Percentiles rank a stretch among this genome's conserved stretches.
Conservation (phyloP, 2,888 invertebrate species). For the Chalcosyrphus nemorum region DNA sequence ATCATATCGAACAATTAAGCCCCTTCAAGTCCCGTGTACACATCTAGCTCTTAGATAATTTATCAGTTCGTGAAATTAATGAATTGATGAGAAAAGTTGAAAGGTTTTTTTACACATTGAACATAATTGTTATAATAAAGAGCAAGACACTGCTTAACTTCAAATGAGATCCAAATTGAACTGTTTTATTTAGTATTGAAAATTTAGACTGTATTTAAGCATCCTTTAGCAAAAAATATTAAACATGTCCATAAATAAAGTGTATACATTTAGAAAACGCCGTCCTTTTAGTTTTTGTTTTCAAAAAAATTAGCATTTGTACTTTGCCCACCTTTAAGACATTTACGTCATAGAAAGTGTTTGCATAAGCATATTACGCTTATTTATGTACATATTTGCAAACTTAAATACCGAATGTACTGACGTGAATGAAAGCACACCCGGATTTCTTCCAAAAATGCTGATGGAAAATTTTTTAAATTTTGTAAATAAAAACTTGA, state of each 20-base stretch:
- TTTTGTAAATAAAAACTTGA: not conserved
- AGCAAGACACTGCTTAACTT: no score
- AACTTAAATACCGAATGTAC: not conserved
- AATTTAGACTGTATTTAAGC: no score
- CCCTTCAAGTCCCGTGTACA: not conserved
- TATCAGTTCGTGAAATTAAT: not conserved
- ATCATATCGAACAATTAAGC: not conserved
- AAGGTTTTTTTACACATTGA: no score
- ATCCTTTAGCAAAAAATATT: no score
- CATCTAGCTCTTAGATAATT: not conserved
- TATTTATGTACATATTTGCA: not conserved
- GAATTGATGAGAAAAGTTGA: not conserved
- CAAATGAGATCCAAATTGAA: no score
- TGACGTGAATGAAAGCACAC: not conserved
- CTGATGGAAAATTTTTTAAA: not conserved
- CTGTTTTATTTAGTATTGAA: no score
- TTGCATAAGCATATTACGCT: not conserved
- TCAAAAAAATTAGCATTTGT: not conserved
- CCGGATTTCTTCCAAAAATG: not conserved
- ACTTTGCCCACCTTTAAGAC: not conserved
- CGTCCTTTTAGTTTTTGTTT: not conserved
- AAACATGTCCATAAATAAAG: no score
- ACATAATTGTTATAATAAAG: no score
- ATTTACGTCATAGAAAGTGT: not conserved
- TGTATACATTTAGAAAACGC: not conserved